Percentiles rank a stretch among this genome's conserved stretches.
These are phyloP conservation scores for Gallinago stenura DNA, from an alignment of 2,797 vertebrate genomes.

Conservation along the genomic window DNA sequence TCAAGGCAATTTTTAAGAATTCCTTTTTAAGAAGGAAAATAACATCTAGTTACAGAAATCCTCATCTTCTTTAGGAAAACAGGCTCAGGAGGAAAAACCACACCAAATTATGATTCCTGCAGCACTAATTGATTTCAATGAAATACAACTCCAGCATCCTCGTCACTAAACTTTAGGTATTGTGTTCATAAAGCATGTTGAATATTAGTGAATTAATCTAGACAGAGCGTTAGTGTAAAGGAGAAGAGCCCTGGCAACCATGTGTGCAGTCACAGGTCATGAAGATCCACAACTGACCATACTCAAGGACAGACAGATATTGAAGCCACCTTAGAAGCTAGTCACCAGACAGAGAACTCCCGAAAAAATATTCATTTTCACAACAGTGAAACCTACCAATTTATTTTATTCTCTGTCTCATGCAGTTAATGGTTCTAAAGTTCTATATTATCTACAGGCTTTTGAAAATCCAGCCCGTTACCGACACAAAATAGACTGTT, in stretches of 20 bases:
- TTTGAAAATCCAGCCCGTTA: background rate
- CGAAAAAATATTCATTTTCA: background rate
- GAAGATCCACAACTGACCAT: background rate
- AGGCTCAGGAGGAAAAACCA: background rate
- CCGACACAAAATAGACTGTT: background rate
- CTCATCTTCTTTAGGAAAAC: background rate
- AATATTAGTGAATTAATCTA: background rate
- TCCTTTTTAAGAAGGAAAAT: background rate
- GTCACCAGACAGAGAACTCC: background rate
- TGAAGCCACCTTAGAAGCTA: background rate
- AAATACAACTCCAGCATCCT: background rate
- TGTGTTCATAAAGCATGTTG: background rate
- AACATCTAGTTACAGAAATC: background rate
- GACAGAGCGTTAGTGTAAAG: background rate
- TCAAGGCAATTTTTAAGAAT: slow-evolving; percentile 9
- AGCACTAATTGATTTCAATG: background rate
- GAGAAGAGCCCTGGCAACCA: background rate
- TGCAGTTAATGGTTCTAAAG: background rate
- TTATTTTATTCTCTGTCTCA: background rate
- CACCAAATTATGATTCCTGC: background rate
- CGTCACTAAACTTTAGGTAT: background rate
- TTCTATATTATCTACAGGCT: background rate
- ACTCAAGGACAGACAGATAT: background rate
- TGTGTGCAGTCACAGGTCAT: background rate
- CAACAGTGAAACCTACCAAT: rapidly evolving